Evolutionary conservation across 2,797 vertebrate genomes (phyloP).

Genomic region (Eulemur coronatus): DNA sequence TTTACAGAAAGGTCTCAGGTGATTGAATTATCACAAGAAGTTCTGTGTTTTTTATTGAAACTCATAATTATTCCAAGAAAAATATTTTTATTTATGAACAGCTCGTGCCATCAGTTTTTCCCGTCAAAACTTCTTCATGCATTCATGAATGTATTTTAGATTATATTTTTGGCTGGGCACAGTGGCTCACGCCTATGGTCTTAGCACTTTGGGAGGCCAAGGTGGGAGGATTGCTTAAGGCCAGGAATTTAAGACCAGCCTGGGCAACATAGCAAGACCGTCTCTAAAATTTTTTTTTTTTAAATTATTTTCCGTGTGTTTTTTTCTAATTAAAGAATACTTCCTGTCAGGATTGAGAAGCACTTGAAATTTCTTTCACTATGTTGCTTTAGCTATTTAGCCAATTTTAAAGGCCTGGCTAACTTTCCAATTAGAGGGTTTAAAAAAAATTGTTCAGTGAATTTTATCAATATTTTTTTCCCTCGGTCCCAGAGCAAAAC

Average conservation of each 20-base stretch:
- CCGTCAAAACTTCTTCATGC: neutral
- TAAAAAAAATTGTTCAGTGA: neutral
- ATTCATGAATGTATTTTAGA: neutral
- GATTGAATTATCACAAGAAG: slow-evolving; percentile 22
- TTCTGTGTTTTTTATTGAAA: slow-evolving; percentile 40
- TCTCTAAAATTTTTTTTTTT: no score
- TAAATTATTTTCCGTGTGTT: neutral
- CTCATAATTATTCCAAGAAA: slow-evolving; percentile 20
- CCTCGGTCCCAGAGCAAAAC: slow-evolving; percentile 5
- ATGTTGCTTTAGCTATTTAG: neutral
- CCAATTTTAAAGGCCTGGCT: slow-evolving; percentile 13
- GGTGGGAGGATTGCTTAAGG: neutral
- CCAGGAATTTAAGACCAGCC: neutral
- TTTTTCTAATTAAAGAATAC: slow-evolving; percentile 1
- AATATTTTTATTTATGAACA: slow-evolving; percentile 22
- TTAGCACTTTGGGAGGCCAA: neutral
- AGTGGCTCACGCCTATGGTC: neutral
- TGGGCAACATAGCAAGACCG: neutral
- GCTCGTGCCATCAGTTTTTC: neutral
- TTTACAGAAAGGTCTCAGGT: slow-evolving; percentile 50
- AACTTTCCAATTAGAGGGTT: slow-evolving; percentile 11
- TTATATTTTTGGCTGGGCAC: neutral
- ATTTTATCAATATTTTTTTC: neutral
- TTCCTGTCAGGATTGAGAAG: neutral
- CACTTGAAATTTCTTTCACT: neutral